Percentiles rank a stretch among this genome's conserved stretches.
Conservation (phyloP, 2,888 invertebrate genomes). For the Pachymerium ferrugineum region DNA sequence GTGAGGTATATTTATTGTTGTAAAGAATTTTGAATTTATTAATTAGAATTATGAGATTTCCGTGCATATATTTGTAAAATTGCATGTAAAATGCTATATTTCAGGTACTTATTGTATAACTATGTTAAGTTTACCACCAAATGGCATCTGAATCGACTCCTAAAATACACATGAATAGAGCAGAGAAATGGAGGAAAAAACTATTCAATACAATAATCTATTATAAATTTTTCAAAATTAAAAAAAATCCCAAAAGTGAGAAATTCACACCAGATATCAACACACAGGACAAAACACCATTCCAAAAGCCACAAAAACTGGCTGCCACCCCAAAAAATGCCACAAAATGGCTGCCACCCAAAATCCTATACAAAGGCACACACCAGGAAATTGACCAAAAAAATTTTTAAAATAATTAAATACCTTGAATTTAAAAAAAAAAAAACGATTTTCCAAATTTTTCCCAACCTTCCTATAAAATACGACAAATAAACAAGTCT, state of each 20-base stretch:
- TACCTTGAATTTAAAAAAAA: no score
- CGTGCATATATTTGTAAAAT: not conserved
- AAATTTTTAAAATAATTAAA: not conserved
- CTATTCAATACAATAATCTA: not conserved
- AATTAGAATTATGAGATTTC: not conserved
- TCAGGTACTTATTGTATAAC: not conserved
- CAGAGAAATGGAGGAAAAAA: not conserved
- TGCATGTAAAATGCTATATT: conserved; percentile 16
- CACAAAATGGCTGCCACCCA: conserved; percentile 7
- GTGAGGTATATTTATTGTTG: no score
- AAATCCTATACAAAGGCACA: conserved; percentile 27
- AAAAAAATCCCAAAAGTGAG: conserved; percentile 20
- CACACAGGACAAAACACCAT: conserved; percentile 24
- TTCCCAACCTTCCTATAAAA: conserved; percentile 5
- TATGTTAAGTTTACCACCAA: not conserved
- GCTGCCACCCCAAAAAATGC: conserved; percentile 20
- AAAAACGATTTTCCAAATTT: not conserved
- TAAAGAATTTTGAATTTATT: not conserved
- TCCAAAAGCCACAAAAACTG: conserved; percentile 6
- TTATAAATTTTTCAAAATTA: not conserved
- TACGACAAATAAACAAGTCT: not conserved
- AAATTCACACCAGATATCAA: conserved; percentile 27
- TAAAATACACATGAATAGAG: not conserved
- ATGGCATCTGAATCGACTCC: not conserved
- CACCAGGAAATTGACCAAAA: conserved; percentile 17